Evolutionary conservation across 2,888 invertebrate species (phyloP), one percentile per base, ranked within the genome.

Genomic region (Herminia tarsipennalis): DNA sequence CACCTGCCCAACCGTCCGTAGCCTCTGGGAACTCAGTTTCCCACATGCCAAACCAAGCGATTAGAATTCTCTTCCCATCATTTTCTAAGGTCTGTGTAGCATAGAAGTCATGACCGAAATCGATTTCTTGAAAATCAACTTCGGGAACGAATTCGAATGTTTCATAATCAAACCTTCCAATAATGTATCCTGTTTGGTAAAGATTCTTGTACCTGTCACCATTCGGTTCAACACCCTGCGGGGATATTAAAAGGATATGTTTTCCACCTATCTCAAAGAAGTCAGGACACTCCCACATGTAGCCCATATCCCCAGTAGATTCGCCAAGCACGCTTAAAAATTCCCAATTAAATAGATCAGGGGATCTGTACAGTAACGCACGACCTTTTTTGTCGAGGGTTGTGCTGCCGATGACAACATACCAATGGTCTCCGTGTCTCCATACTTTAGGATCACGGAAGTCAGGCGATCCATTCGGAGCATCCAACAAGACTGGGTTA

Each of bases 251-350:
- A 3, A 92, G 58, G 0, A 92, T 66, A 39, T 80, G 79, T 46
- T 82, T 92, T 10, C 88, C 88, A 20, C 83, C 74, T 2, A 92
- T 61, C 51, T 91, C 84, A 18, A 92, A 92, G 44, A 92, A 87
- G 52, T 92, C 92, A 0, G 92, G 92, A 51, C 92, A 92, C 56
- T 92, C 92, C 89, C 91, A 92, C 89, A 92, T 91, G 39, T 86
- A 90, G 0, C 87, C 87, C 59, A 83, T 54, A 9, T 77, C 75
- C 8, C 82, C 84, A 2, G 78, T 65, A 1, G 90, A 85, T 61
- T 88, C 87, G 21, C 73, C 89, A 1, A 92, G 44, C 5, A 86
- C 77, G 3, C 62, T 74, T 27, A 90, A 60, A 30, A 81, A 89
- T 29, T 86, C 84, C 92, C 92, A 92, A 6, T 52, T 66, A 24